Evolutionary conservation across 92 coral and sea anemone genomes (phyloP).

Genomic region (Plumapathes pennacea): DNA sequence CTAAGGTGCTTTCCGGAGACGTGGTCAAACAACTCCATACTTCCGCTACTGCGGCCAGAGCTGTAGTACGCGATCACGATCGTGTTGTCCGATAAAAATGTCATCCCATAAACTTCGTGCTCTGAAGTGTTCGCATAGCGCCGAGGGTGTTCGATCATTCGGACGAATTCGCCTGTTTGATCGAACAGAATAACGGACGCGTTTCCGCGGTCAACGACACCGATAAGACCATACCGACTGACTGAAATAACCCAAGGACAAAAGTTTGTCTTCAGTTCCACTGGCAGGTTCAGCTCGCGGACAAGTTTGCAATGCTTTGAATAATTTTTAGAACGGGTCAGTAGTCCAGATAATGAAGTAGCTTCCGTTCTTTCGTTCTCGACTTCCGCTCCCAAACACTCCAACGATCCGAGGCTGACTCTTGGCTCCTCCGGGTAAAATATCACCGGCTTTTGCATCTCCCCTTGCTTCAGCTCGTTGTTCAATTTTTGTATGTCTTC

Average conservation of each 20-base stretch:
- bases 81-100: conserved; percentile 30
- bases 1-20: conserved; percentile 36
- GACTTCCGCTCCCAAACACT: neutral
- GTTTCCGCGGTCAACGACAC: conserved; percentile 37
- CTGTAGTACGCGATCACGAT: conserved; percentile 24
- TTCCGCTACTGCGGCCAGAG: conserved; percentile 21
- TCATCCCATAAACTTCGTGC: conserved; percentile 39
- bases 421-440: no score
- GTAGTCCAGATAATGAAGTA: no score
- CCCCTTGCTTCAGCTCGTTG: no score
- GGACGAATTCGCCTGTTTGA: conserved; percentile 25
- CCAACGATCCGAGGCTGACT: neutral
- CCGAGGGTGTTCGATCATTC: conserved; percentile 19
- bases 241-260: conserved; percentile 34
- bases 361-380: no score
- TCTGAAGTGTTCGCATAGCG: conserved; percentile 4
- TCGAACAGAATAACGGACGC: conserved; percentile 27
- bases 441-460: no score
- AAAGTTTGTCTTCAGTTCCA: no score
- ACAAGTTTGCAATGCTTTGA: no score
- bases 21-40: conserved; percentile 11
- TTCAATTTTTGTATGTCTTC: no score
- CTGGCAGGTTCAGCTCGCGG: no score
- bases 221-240: conserved; percentile 23
- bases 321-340: no score